Conservation (phyloP, 1,140 invertebrate genomes). For the Tetraneura akinire region DNA sequence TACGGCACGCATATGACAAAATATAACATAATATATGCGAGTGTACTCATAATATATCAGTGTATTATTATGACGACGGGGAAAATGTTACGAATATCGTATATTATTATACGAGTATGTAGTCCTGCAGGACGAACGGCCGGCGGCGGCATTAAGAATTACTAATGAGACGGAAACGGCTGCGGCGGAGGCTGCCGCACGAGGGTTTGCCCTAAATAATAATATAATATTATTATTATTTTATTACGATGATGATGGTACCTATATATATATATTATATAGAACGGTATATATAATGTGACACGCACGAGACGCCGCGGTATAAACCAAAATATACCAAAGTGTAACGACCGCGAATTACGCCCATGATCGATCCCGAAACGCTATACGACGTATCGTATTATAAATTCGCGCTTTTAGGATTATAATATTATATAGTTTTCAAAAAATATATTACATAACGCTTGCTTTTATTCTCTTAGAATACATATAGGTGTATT, state of each 20-base stretch:
- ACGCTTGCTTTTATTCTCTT: no score
- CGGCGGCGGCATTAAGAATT: conserved; percentile 42
- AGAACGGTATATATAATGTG: no score
- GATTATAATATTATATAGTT: no score
- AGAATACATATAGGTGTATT: no score
- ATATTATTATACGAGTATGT: background rate
- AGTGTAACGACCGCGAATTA: conserved; percentile 46
- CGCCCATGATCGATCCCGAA: conserved; percentile 16
- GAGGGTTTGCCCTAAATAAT: conserved; percentile 10
- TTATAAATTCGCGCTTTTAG: no score
- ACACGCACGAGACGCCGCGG: background rate
- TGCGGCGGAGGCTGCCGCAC: conserved; percentile 8
- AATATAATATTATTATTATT: background rate
- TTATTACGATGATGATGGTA: no score
- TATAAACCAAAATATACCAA: conserved; percentile 17
- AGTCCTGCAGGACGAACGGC: background rate
- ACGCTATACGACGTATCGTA: background rate
- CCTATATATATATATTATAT: no score
- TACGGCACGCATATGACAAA: conserved; percentile 5
- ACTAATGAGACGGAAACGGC: conserved; percentile 49
- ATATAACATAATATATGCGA: background rate
- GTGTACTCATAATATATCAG: background rate
- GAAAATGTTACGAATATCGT: background rate
- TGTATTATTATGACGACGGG: background rate
- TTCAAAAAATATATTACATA: no score